phyloP scores from a whole-genome alignment of 2,113 vertebrate genomes.

The Hucho hucho region DNA sequence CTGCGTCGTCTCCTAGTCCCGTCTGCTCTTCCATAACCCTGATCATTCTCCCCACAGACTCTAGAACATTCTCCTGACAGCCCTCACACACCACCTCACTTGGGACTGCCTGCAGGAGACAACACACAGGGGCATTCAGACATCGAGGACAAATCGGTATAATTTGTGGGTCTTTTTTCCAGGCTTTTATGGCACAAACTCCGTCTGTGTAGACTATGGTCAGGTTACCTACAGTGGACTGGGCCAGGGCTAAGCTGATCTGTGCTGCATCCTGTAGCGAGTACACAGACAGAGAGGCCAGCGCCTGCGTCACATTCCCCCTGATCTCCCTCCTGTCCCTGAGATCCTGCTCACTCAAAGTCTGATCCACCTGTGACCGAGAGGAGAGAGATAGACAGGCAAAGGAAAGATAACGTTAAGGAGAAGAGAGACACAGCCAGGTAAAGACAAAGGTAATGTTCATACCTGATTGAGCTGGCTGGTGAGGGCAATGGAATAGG shows the following conservation, averaged over 20 bases:
- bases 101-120: conserved; percentile 58
- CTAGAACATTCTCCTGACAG: conserved; percentile 60
- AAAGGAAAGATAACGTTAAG: not conserved
- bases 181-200: not conserved
- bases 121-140: not conserved
- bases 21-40: conserved; percentile 59
- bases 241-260: conserved; percentile 71
- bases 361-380: conserved; percentile 50
- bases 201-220: not conserved
- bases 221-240: not conserved
- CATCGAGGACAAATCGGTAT: not conserved
- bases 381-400: not conserved
- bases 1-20: conserved; percentile 40
- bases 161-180: too few species aligned
- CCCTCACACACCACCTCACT: conserved; percentile 51
- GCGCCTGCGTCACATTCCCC: conserved; percentile 60
- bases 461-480: conserved; percentile 75
- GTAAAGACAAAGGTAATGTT: not conserved
- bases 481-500: conserved; percentile 69
- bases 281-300: conserved; percentile 68
- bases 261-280: conserved; percentile 69
- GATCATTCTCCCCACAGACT: conserved; percentile 71
- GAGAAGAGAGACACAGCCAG: not conserved
- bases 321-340: conserved; percentile 61
- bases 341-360: conserved; percentile 38